Evolutionary conservation across 2,797 vertebrate genomes (phyloP), one percentile per base, ranked within the genome.

Genomic region (Babyrousa celebensis): DNA sequence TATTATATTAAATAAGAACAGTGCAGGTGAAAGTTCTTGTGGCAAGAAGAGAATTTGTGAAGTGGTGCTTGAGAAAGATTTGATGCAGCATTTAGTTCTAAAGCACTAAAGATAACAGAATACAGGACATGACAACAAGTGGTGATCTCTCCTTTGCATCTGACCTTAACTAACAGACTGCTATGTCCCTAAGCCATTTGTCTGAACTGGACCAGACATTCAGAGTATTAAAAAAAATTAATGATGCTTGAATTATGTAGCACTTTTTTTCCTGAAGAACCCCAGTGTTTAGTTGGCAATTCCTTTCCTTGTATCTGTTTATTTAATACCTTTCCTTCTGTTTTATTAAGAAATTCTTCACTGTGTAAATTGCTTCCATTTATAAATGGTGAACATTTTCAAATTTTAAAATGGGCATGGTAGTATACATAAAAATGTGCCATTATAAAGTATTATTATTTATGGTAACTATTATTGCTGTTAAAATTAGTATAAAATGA

Each of bases 21-120:
- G 48, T 27, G 15, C 62, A 95, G 92, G 91, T 54, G 94, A 36
- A 96, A 96, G 15, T 97, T 96, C 93, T 97, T 85, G 93, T 94
- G 89, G 17, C 27, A 80, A 91, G 93, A 91, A 97, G 87, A 89
- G 93, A 91, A 92, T 82, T 95, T 96, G 70, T 94, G 74, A 21
- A 63, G 60, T 84, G 97, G 54, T 95, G 68, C 88, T 97, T 96
- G 87, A 97, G 96, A 94, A 96, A 97, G 84, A 40, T 96, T 96
- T 95, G 72, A 43, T 96, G n/a, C 58, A 36, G 25, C 48, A 0
- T 78, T 95, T 36, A 29, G 16, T 74, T 93, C 25, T 29, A 78
- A 67, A 71, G 62, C 7, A 9, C 10, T 58, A 21, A 29, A 17
- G 60, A 48, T 17, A 17, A 12, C n/a, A 71, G 27, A 23, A 29